Evolutionary conservation across 2,888 invertebrate genomes (phyloP), one percentile per base, ranked within the genome.

Genomic region (Aporophyla lueneburgensis): DNA sequence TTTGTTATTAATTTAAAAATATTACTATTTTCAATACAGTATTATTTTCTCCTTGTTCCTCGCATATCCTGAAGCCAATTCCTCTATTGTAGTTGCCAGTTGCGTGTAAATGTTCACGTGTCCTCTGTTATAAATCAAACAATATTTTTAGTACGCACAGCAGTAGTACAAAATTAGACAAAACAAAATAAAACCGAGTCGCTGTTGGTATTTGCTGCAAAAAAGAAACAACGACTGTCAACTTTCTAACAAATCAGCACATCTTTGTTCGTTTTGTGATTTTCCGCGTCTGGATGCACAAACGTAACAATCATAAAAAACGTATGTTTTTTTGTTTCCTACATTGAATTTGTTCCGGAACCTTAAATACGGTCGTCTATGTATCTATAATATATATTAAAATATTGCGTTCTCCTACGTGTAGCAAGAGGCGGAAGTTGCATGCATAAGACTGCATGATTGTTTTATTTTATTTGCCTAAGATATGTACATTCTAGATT

Each of bases 1-100:
- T 75, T 63, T 76, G 71, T 89, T 89, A 81, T 84, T 91, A 88
- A 89, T 87, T 88, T 89, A 89, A 89, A 74, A 89, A 83, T 83
- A 77, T 67, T 81, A 81, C 16, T 24, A 59, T 62, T 70, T 69
- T 5, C 21, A 70, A 51, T 33, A 12, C 74, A 62, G 75, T 86
- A 40, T 86, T 74, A 84, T 83, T 86, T 75, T 10, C 40, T 43
- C 73, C 68, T 62, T 61, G 14, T 53, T 33, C 62, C 16, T 70
- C 27, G 24, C 12, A 24, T 7, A 56, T 62, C 53, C 33, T 68
- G 19, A 12, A 5, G 24, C 19, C 10, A n/a, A 12, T 73, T 71
- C 33, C 66, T 65, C 4, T 70, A 19, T 59, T 61, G 12, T 49
- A 43, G 5, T 54, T 59, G n/a, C 21, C n/a, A 21, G 24, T 56